A percentile compares a stretch with the other conserved stretches of the same genome.
Evolutionary conservation across 2,113 vertebrate genomes (phyloP).

Genomic region (Tricholaema leucomelas): DNA sequence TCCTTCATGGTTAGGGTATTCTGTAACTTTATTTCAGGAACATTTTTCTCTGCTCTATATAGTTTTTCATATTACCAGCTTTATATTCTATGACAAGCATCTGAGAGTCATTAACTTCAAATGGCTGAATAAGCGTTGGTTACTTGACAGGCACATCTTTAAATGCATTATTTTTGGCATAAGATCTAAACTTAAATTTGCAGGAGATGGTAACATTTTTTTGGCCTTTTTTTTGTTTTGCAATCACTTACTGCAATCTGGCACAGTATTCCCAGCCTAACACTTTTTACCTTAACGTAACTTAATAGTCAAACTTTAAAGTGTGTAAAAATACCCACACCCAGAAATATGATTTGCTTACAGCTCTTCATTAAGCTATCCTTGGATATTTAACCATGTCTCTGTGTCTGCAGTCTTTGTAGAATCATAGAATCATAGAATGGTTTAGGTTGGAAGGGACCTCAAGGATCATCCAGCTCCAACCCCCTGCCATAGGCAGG

Average conservation of each 20-base stretch:
- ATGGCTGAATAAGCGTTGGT: slow-evolving; percentile 27
- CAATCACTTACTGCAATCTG: not conserved
- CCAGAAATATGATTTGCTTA: not conserved
- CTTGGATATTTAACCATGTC: not conserved
- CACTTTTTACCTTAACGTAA: not conserved
- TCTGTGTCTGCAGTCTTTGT: not conserved
- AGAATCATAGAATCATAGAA: too few species aligned
- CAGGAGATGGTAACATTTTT: not conserved
- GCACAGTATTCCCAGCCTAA: not conserved
- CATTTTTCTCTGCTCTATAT: not conserved
- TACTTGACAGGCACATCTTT: slow-evolving; percentile 28
- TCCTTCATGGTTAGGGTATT: not conserved
- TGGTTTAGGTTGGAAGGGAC: too few species aligned
- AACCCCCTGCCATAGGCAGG: too few species aligned
- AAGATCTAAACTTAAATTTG: slow-evolving; percentile 1
- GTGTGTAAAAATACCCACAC: not conserved
- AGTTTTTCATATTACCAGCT: not conserved
- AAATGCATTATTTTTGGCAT: slow-evolving; percentile 47
- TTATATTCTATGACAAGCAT: slow-evolving; percentile 6
- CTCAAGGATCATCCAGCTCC: too few species aligned
- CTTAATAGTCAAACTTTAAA: not conserved
- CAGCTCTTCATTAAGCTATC: not conserved
- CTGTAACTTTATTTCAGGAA: not conserved
- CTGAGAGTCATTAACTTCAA: slow-evolving; percentile 32
- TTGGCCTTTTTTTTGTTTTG: not conserved